These are phyloP conservation scores for Sceliomorpha sp. DNA, from an alignment of 2,888 invertebrate genomes.

Conservation along the genomic window DNA sequence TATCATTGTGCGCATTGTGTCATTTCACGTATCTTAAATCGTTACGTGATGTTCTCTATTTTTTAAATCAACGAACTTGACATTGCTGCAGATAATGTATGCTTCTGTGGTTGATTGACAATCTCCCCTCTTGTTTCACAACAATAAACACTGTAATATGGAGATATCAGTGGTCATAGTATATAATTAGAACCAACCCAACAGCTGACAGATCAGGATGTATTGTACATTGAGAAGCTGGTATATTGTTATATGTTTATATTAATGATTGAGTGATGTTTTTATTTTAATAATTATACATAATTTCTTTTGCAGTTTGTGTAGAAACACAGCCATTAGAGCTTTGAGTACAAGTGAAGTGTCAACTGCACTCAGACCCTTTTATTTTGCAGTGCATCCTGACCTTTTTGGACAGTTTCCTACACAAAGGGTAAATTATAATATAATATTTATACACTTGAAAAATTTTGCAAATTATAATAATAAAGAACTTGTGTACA, in stretches of 20 bases:
- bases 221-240: slow-evolving; percentile 65
- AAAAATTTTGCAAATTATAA: too few species aligned
- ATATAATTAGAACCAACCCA: neutral
- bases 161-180: neutral
- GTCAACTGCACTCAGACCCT: slow-evolving; percentile 93
- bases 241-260: slow-evolving; percentile 44
- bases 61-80: too few species aligned
- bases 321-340: slow-evolving; percentile 68
- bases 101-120: too few species aligned
- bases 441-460: too few species aligned
- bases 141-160: neutral
- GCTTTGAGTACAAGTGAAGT: slow-evolving; percentile 89
- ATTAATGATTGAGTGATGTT: neutral
- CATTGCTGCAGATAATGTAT: too few species aligned
- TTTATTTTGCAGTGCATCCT: slow-evolving; percentile 97
- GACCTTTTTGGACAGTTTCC: slow-evolving; percentile 97
- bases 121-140: too few species aligned
- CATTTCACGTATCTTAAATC: too few species aligned
- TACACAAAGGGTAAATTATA: slow-evolving; percentile 92
- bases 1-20: too few species aligned
- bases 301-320: slow-evolving; percentile 62
- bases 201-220: slow-evolving; percentile 48
- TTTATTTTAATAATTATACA: neutral
- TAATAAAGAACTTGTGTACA: too few species aligned
- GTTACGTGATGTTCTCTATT: too few species aligned